A percentile compares a stretch with the other conserved stretches of the same genome.
These are phyloP conservation scores for Ophion obscuratus DNA, from an alignment of 2,888 invertebrate species.

Conservation along the genomic window DNA sequence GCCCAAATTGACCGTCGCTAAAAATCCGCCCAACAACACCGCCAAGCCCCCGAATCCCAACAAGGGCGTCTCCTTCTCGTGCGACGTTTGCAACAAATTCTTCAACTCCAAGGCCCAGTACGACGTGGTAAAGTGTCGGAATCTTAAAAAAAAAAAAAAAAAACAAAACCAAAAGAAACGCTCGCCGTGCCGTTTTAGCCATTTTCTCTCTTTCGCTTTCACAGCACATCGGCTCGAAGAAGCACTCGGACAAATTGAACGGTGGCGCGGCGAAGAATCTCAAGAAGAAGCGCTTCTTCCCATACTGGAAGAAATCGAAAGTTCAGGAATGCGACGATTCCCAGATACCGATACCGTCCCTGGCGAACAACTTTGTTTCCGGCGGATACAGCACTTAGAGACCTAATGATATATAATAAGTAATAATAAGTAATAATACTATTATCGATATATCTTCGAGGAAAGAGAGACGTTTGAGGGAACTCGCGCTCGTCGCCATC, in stretches of 20 bases:
- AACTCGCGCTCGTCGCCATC: neutral
- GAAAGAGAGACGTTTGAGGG: neutral
- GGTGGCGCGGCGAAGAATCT: slow-evolving; percentile 70
- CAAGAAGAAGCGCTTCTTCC: slow-evolving; percentile 75
- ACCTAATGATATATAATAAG: neutral
- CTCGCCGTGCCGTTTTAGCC: neutral
- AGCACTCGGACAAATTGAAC: slow-evolving; percentile 80
- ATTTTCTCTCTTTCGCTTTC: slow-evolving; percentile 57
- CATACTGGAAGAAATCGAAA: slow-evolving; percentile 64
- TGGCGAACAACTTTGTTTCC: slow-evolving; percentile 78
- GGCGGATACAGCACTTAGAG: slow-evolving; percentile 72
- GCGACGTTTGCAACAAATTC: slow-evolving; percentile 81
- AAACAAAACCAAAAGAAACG: neutral
- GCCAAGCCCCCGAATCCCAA: slow-evolving; percentile 45
- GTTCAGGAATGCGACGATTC: slow-evolving; percentile 34
- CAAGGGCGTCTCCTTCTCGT: slow-evolving; percentile 75
- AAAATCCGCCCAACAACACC: neutral
- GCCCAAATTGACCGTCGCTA: neutral
- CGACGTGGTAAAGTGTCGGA: slow-evolving; percentile 76
- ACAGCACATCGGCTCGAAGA: slow-evolving; percentile 81
- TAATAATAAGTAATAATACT: neutral
- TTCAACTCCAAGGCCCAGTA: slow-evolving; percentile 81
- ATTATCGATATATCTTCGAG: neutral
- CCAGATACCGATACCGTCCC: slow-evolving; percentile 65
- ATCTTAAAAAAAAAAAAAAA: neutral